Evolutionary conservation across 2,797 vertebrate genomes (phyloP).

Genomic region (Sebastes trivittatus): DNA sequence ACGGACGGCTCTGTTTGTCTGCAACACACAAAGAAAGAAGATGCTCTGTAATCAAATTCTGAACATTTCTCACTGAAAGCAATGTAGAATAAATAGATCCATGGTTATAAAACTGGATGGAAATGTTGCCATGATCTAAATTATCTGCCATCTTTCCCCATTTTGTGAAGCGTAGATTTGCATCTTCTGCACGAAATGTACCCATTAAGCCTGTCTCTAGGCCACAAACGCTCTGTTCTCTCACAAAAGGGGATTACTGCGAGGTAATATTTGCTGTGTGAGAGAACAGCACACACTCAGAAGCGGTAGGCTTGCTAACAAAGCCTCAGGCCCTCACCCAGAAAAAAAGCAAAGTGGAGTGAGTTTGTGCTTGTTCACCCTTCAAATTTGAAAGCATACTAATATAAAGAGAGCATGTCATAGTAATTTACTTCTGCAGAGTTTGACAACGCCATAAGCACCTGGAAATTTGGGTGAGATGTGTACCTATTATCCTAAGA

Average conservation of each 20-base stretch:
- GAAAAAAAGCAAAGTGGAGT: neutral
- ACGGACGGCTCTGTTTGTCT: constrained; percentile 24
- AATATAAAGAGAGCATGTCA: neutral
- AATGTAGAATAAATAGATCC: neutral
- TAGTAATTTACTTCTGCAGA: neutral
- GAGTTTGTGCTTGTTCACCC: constrained; percentile 7
- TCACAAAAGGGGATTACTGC: neutral
- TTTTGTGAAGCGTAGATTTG: neutral
- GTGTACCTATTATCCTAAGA: neutral
- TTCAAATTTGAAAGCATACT: neutral
- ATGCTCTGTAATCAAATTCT: neutral
- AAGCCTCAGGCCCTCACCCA: constrained; percentile 2
- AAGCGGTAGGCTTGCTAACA: neutral
- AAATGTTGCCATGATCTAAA: neutral
- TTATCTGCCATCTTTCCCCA: neutral
- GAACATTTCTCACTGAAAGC: neutral
- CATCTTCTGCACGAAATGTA: neutral
- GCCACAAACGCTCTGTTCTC: neutral
- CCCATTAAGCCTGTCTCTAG: neutral
- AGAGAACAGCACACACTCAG: constrained; percentile 14
- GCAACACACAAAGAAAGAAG: neutral
- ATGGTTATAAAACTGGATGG: neutral
- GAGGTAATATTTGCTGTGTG: constrained; percentile 24
- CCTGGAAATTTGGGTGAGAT: neutral
- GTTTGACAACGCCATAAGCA: neutral